Base-by-base conservation (phyloP, 2,797 vertebrate species). In the Alauda arvensis region DNA sequence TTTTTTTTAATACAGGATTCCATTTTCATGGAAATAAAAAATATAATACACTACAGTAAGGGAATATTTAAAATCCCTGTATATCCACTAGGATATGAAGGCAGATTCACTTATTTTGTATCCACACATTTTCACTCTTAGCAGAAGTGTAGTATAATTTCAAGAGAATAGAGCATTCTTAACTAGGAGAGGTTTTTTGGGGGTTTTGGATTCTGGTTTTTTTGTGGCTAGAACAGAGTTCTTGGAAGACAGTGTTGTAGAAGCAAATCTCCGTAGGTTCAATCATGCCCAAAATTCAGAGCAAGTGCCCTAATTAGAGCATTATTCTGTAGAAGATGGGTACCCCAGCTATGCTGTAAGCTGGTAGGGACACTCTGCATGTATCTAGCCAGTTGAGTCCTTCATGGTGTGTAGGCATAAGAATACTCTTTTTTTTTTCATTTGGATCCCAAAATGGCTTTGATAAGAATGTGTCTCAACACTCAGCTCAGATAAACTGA, bases 171-270 rank as follows among this genome's bases (percentile, higher is more conserved):
- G 56, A 62, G 2, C 16, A 42, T 69, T 86, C 42, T 69, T 63
- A 67, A 11, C 53, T 8, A 39, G 13, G 3, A 66, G 4, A 37
- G 5, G 1, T 10, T 79, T 86, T 45, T 23, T 11, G 24, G 1
- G 4, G 0, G 34, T 84, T 86, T 31, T 8, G 1, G 8, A 7
- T 18, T 52, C 56, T 25, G 16, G 9, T 2, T 11, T 3, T 83
- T 78, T 60, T 13, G 7, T 51, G 21, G 3, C 9, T 57, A 46
- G 21, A 67, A 61, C 3, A 63, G 15, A 18, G 9, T 53, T 55
- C n/a, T 67, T 31, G 51, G 31, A 61, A 90, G 28, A 28, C 3
- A 26, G 18, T 53, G 1, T 29, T 68, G 7, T 29, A 53, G 18
- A 65, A 19, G 3, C 8, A 63, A 74, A 65, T 19, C 24, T 87